These are phyloP conservation scores for Cryptomyrus ogoouensis DNA, from an alignment of 2,113 vertebrate genomes.

Conservation along the genomic window DNA sequence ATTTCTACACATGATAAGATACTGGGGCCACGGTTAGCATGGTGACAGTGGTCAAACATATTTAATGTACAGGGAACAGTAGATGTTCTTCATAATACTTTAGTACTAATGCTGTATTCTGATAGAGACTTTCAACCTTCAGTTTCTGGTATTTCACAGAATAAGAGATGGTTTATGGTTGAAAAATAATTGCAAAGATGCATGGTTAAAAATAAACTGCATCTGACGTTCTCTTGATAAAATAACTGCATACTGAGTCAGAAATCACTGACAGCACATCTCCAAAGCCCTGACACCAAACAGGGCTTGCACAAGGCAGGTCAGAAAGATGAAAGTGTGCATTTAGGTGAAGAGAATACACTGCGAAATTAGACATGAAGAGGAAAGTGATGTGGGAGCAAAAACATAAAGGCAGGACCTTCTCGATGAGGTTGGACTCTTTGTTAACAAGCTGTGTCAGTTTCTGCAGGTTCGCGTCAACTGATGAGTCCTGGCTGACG, in stretches of 20 bases:
- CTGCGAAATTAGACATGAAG: constrained; percentile 32
- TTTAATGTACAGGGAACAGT: not conserved
- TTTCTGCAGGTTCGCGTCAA: constrained; percentile 97
- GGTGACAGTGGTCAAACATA: not conserved
- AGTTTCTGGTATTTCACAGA: not conserved
- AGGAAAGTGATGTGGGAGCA: constrained; percentile 45
- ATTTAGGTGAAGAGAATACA: constrained; percentile 1
- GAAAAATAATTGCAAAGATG: not conserved
- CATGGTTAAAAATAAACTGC: not conserved
- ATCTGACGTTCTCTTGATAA: not conserved
- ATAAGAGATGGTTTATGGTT: not conserved
- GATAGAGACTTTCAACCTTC: not conserved
- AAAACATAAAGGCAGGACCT: constrained; percentile 72
- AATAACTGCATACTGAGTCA: not conserved
- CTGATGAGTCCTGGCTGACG: constrained; percentile 69
- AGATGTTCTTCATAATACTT: not conserved
- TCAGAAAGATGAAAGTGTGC: not conserved
- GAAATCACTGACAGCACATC: not conserved
- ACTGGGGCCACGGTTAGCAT: not conserved
- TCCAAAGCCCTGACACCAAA: not conserved
- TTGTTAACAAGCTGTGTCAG: constrained; percentile 99
- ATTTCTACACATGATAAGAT: not conserved
- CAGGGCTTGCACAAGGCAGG: not conserved
- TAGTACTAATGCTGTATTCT: not conserved
- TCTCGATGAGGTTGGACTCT: constrained; percentile 99